Conservation (phyloP, 2,797 vertebrate genomes). For the Linurgus olivaceus region DNA sequence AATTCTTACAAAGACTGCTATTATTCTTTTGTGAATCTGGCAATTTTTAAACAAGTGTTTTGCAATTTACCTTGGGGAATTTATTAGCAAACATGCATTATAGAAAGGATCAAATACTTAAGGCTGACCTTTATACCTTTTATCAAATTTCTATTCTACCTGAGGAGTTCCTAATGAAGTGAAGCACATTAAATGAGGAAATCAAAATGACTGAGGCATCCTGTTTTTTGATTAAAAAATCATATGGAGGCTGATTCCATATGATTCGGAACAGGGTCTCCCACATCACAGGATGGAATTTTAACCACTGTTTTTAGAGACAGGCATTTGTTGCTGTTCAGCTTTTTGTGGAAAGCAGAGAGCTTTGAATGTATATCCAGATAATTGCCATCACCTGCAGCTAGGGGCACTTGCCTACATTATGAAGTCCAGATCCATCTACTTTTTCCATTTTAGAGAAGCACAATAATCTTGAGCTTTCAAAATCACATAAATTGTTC, state of each 20-base stretch:
- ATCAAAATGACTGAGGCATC: background rate
- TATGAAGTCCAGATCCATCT: background rate
- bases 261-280: background rate
- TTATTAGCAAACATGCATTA: background rate
- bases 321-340: background rate
- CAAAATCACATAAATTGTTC: fast-evolving
- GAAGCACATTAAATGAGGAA: background rate
- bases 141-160: background rate
- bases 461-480: background rate
- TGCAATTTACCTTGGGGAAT: background rate
- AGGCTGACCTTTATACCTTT: background rate
- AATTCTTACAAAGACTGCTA: background rate
- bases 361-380: background rate
- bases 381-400: background rate
- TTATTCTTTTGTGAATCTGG: background rate
- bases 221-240: background rate
- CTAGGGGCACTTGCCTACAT: background rate
- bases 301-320: background rate
- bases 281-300: background rate
- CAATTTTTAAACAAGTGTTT: background rate
- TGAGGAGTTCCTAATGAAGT: background rate
- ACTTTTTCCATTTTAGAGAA: background rate
- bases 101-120: background rate
- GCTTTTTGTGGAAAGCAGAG: background rate
- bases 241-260: background rate